A percentile compares a stretch with the other conserved stretches of the same genome.
These are phyloP conservation scores for Tenebrosternarchus preto DNA, from an alignment of 2,113 vertebrate genomes.

Conservation along the genomic window DNA sequence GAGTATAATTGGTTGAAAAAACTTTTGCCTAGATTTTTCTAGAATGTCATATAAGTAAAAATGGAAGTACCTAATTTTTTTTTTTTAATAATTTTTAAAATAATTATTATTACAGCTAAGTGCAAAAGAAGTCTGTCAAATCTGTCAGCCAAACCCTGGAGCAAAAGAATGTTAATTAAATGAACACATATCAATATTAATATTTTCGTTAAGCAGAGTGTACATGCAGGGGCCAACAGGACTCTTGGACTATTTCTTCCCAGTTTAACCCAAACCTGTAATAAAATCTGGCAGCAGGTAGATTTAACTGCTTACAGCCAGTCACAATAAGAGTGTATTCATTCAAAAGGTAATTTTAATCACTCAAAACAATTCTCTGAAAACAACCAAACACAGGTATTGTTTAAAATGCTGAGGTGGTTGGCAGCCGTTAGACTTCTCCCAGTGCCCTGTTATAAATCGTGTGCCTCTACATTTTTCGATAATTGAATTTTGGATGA, in stretches of 20 bases:
- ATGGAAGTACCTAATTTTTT: background rate
- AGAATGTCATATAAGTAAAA: background rate
- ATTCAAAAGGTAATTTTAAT: constrained; percentile 11
- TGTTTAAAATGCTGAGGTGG: background rate
- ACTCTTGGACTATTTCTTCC: constrained; percentile 8
- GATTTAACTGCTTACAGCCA: constrained; percentile 17
- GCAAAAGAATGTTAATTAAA: constrained; percentile 27
- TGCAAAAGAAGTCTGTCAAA: background rate
- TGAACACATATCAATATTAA: too few species aligned
- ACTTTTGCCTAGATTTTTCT: background rate
- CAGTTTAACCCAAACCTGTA: constrained; percentile 15
- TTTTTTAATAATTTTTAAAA: background rate
- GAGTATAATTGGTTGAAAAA: background rate
- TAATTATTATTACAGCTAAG: background rate
- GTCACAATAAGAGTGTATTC: background rate
- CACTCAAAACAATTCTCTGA: background rate
- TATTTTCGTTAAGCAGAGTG: constrained; percentile 30
- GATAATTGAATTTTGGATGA: constrained; percentile 7
- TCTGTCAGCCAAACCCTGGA: constrained; percentile 10
- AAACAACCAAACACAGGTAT: background rate
- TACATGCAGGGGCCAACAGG: background rate
- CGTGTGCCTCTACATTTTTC: background rate
- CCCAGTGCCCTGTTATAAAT: background rate
- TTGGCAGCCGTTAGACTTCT: background rate
- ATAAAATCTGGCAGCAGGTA: background rate